phyloP scores from a whole-genome alignment of 1,140 invertebrate genomes.

The Neodiprion fabricii region DNA sequence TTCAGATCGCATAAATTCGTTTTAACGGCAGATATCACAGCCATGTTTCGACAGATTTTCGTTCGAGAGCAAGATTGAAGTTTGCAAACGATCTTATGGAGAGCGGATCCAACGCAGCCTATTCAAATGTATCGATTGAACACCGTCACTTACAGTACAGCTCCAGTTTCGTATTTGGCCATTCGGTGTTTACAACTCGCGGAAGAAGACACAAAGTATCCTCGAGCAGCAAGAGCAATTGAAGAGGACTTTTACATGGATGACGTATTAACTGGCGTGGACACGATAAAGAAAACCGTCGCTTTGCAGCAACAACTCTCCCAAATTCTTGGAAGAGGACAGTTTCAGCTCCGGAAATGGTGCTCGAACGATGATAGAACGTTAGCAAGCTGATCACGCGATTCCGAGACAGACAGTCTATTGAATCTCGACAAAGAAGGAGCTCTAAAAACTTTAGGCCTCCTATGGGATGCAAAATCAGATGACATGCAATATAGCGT shows the following conservation, averaged over 20 bases:
- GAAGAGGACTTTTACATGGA: slow-evolving; percentile 48
- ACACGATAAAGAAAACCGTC: slow-evolving; percentile 33
- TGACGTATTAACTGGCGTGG: slow-evolving; percentile 44
- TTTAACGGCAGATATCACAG: slow-evolving; percentile 29
- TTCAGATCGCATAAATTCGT: slow-evolving; percentile 24
- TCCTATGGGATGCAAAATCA: slow-evolving; percentile 35
- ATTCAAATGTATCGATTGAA: slow-evolving; percentile 27
- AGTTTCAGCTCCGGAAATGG: slow-evolving; percentile 30
- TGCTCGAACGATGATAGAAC: slow-evolving; percentile 11
- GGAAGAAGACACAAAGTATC: slow-evolving; percentile 32
- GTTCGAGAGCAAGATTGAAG: slow-evolving; percentile 14
- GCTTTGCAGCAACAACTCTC: slow-evolving; percentile 17
- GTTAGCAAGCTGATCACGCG: slow-evolving; percentile 17
- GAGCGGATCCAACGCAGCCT: slow-evolving; percentile 11
- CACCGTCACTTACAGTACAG: slow-evolving; percentile 30
- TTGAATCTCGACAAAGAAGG: slow-evolving; percentile 23
- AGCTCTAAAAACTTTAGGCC: slow-evolving; percentile 36
- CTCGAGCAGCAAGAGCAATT: slow-evolving; percentile 30
- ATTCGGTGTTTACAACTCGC: slow-evolving; percentile 26
- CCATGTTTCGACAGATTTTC: slow-evolving; percentile 15
- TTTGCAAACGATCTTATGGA: slow-evolving; percentile 26
- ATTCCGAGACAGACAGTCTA: slow-evolving; percentile 16
- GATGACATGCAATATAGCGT: slow-evolving; percentile 34
- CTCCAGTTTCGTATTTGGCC: slow-evolving; percentile 22
- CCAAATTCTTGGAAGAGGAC: slow-evolving; percentile 14